phyloP scores from a whole-genome alignment of 1,140 invertebrate species.

The Whitmania pigra region DNA sequence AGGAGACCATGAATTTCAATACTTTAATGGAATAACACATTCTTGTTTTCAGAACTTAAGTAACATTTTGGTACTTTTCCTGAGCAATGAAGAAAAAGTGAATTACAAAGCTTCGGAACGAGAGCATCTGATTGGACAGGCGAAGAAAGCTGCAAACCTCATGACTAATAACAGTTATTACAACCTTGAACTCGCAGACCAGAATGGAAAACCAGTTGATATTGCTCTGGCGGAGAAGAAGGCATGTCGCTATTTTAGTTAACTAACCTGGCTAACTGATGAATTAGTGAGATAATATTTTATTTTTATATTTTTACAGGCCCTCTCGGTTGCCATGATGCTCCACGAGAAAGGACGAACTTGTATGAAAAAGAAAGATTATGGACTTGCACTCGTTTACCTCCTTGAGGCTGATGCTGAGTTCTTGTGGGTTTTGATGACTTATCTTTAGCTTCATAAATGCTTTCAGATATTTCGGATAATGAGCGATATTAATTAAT shows the following conservation, averaged over 20 bases:
- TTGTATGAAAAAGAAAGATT: slow-evolving; percentile 53
- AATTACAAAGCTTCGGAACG: background rate
- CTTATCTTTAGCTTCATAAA: too few species aligned
- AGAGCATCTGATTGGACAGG: background rate
- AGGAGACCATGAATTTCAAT: too few species aligned
- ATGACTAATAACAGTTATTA: slow-evolving; percentile 26
- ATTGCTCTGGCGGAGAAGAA: slow-evolving; percentile 53
- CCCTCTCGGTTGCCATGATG: slow-evolving; percentile 58
- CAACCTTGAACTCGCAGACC: slow-evolving; percentile 57
- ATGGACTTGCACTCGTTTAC: slow-evolving; percentile 55
- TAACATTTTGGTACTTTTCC: background rate
- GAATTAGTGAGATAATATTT: background rate
- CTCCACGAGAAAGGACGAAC: slow-evolving; percentile 62
- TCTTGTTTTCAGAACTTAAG: slow-evolving; percentile 12
- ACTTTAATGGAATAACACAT: background rate
- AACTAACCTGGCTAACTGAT: too few species aligned
- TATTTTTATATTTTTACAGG: slow-evolving; percentile 24
- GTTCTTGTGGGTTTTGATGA: slow-evolving; percentile 47
- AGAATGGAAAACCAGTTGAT: slow-evolving; percentile 56
- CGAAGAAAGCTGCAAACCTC: slow-evolving; percentile 2
- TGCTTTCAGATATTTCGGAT: too few species aligned
- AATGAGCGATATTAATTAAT: too few species aligned
- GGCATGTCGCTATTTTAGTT: slow-evolving; percentile 25
- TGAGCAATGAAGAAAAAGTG: slow-evolving; percentile 2
- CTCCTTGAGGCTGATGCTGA: slow-evolving; percentile 62